These are phyloP conservation scores for Cynopterus sphinx DNA, from an alignment of 2,797 vertebrate genomes.

Conservation along the genomic window DNA sequence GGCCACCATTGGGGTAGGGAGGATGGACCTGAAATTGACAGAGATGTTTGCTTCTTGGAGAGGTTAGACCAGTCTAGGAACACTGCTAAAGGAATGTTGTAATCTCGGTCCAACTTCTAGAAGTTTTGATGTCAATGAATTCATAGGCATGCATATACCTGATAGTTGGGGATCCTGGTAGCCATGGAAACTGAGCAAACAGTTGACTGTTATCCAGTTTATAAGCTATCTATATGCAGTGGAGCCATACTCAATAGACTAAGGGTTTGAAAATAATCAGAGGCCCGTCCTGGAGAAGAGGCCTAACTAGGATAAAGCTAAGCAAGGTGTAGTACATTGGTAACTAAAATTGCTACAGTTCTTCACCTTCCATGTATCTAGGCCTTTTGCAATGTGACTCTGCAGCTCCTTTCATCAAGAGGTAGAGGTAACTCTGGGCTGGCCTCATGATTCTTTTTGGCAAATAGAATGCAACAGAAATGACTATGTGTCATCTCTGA, in stretches of 20 bases:
- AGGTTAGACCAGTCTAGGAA: not conserved
- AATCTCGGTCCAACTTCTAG: not conserved
- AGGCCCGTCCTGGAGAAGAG: not conserved
- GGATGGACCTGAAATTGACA: not conserved
- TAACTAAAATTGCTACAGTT: not conserved
- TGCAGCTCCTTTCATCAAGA: not conserved
- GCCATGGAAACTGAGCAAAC: not conserved
- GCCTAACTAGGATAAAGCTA: not conserved
- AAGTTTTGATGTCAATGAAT: not conserved
- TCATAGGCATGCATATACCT: not conserved
- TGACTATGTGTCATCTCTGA: not conserved
- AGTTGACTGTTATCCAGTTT: not conserved
- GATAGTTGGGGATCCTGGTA: not conserved
- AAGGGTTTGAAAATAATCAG: not conserved
- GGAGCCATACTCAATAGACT: not conserved
- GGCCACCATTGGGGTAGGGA: not conserved
- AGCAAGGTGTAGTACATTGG: not conserved
- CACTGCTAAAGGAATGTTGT: not conserved
- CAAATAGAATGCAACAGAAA: not conserved
- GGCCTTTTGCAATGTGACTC: not conserved
- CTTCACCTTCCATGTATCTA: not conserved
- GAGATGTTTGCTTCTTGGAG: not conserved
- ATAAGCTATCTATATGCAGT: not conserved
- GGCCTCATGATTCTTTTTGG: not conserved
- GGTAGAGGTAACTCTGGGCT: not conserved